Evolutionary conservation across 2,888 invertebrate genomes (phyloP), one percentile per base, ranked within the genome.

Genomic region (Netelia inedita): DNA sequence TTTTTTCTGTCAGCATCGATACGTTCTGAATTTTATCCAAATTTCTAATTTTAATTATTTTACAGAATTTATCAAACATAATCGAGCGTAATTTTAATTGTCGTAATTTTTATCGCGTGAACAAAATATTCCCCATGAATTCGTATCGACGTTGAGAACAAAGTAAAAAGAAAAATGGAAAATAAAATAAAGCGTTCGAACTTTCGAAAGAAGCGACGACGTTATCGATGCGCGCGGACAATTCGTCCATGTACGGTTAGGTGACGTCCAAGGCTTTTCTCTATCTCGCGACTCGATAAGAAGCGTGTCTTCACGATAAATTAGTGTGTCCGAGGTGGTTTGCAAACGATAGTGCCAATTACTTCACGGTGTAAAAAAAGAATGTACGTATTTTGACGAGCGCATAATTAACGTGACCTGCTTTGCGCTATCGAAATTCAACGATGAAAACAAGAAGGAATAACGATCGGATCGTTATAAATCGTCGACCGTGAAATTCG

Each of bases 251-350:
- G 41, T 73, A 3, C 9, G 43, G n/a, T 43, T n/a, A 43, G 5
- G 46, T 57, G 14, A 55, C 68, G 46, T 41, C 28, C 81, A 78
- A 79, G 82, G 74, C 43, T 82, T 21, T 35, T 68, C 71, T 73
- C 35, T 82, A 79, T 81, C 81, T 43, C 21, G 28, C 61, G 73
- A 73, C 46, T 46, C 46, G 84, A 84, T 80, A 80, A 84, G 81
- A 73, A 53, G 11, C 53, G 55, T 19, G 19, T 66, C 16, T 65
- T 53, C 19, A 61, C 35, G 57, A 68, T 68, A 23, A 81, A 46
- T 74, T 46, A 46, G 61, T 46, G 50, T 43, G 61, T 28, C 10
- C 59, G 71, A 63, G 19, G 3, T 19, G 63, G 61, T 57, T 61
- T 19, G 35, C 16, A 23, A 23, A 46, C 55, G 66, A 73, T 73